These are phyloP conservation scores for Phortica variegata DNA, from an alignment of 1,140 invertebrate genomes.

Conservation along the genomic window DNA sequence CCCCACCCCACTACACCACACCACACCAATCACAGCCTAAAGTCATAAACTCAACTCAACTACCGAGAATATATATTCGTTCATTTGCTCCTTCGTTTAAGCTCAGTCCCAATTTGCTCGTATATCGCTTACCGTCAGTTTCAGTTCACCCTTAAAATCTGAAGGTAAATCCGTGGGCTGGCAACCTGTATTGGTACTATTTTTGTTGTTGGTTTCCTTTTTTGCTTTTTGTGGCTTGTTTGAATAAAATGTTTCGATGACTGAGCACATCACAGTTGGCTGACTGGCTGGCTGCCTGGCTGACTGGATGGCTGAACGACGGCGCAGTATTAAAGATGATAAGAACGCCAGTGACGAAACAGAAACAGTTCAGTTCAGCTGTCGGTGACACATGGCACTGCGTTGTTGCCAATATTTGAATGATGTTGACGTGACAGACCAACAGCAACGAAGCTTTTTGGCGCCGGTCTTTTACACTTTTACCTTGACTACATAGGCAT, in stretches of 20 bases:
- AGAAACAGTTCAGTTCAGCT: too few relatives aligned
- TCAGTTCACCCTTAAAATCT: neutral
- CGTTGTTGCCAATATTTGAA: neutral
- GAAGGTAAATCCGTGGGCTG: neutral
- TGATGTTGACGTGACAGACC: constrained; percentile 40
- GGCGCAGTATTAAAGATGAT: too few relatives aligned
- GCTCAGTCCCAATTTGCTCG: neutral
- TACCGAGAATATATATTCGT: too few relatives aligned
- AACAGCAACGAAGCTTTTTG: constrained; percentile 22
- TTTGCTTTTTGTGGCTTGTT: constrained; percentile 40
- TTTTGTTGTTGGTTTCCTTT: constrained; percentile 1
- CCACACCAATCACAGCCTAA: too few relatives aligned
- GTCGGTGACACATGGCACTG: too few relatives aligned
- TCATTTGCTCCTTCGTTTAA: too few relatives aligned
- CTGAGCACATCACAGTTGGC: constrained; percentile 51
- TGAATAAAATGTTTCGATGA: constrained; percentile 53
- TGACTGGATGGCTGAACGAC: neutral
- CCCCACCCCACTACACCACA: too few relatives aligned
- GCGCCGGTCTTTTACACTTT: neutral
- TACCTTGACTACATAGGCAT: too few relatives aligned
- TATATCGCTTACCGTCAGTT: neutral
- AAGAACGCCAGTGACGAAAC: too few relatives aligned
- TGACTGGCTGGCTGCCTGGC: constrained; percentile 27
- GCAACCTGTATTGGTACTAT: constrained; percentile 2
- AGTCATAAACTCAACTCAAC: too few relatives aligned